These are phyloP conservation scores for Rhabdomys dilectus DNA, from an alignment of 2,113 vertebrate species.

Conservation along the genomic window DNA sequence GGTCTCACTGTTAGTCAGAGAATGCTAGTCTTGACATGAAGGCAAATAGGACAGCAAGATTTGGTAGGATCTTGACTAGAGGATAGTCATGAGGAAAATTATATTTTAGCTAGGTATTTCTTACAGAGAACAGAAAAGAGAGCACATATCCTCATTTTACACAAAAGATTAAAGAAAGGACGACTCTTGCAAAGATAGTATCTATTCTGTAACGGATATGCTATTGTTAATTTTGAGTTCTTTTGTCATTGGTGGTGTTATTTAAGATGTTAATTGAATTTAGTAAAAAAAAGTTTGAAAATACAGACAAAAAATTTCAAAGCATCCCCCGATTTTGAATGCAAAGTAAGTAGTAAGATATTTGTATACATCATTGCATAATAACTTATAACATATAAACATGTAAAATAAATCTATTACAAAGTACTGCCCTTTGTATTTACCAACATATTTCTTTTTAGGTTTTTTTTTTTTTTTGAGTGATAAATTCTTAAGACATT, in stretches of 20 bases:
- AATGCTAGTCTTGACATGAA: conserved; percentile 6
- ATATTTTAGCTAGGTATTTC: conserved; percentile 26
- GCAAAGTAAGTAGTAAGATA: conserved; percentile 42
- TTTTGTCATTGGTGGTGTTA: neutral
- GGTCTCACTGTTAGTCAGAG: neutral
- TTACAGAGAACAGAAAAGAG: neutral
- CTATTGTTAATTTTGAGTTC: neutral
- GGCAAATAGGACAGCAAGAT: neutral
- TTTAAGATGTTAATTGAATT: neutral
- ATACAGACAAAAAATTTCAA: conserved; percentile 23
- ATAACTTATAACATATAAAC: neutral
- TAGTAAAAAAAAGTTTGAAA: conserved; percentile 20
- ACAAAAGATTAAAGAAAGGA: neutral
- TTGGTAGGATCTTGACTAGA: neutral
- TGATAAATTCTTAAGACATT: conserved; percentile 18
- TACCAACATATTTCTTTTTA: conserved; percentile 2
- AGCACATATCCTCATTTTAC: neutral
- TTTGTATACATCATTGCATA: neutral
- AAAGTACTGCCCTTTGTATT: neutral
- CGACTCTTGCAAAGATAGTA: conserved; percentile 8
- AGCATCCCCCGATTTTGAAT: conserved; percentile 2
- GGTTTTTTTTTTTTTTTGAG: conserved; percentile 18
- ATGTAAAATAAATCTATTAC: conserved; percentile 36
- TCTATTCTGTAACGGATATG: conserved; percentile 7
- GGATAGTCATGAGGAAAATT: neutral